Evolutionary conservation across 2,113 vertebrate species (phyloP).

Genomic region (Glaucidium brasilianum): DNA sequence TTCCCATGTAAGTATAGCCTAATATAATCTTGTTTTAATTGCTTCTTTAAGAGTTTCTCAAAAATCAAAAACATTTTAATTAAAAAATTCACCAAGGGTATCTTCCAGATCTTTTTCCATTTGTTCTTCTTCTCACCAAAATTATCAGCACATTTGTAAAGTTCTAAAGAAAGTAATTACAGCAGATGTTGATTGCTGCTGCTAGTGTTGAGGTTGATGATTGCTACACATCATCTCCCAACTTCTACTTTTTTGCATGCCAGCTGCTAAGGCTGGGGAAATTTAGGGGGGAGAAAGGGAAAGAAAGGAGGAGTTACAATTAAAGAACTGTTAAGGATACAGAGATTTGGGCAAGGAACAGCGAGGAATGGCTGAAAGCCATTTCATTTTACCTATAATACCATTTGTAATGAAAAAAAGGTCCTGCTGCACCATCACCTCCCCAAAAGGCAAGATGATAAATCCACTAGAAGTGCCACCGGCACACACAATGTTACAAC

Average conservation of each 20-base stretch:
- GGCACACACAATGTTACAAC: not conserved
- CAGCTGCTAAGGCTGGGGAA: not conserved
- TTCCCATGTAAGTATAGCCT: not conserved
- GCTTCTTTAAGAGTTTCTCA: slow-evolving; percentile 6
- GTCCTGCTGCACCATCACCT: not conserved
- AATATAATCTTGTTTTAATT: slow-evolving; percentile 30
- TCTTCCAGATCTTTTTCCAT: slow-evolving; percentile 42
- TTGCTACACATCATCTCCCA: not conserved
- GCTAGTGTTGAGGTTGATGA: not conserved
- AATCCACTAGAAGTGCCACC: not conserved
- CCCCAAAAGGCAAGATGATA: not conserved
- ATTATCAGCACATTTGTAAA: slow-evolving; percentile 25
- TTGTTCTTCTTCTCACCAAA: slow-evolving; percentile 36
- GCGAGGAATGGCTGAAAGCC: not conserved
- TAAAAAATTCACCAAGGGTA: slow-evolving; percentile 45
- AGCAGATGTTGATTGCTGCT: slow-evolving; percentile 43
- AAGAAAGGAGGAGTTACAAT: not conserved
- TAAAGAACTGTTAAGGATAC: not conserved
- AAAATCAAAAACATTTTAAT: slow-evolving; percentile 58
- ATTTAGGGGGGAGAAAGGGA: not conserved
- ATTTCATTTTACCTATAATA: not conserved
- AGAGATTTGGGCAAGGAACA: not conserved
- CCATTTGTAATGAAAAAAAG: not conserved
- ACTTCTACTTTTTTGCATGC: not conserved
- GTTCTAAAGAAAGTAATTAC: slow-evolving; percentile 50